phyloP scores from a whole-genome alignment of 2,797 vertebrate genomes.

The Hypotaenidia okinawae region DNA sequence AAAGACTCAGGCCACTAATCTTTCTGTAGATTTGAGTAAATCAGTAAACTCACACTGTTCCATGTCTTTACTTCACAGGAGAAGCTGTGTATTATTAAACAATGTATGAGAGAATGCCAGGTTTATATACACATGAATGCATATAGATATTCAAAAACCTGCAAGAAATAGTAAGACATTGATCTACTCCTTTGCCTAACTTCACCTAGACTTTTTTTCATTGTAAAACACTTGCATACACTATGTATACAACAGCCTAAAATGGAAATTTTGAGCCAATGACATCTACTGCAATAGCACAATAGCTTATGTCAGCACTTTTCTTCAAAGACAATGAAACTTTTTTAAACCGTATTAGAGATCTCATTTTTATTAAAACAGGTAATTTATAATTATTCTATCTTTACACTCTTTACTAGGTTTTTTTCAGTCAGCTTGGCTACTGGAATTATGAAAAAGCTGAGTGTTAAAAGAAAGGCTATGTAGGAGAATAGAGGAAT shows the following conservation, averaged over 20 bases:
- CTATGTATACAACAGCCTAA: not conserved
- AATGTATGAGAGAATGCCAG: not conserved
- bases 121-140: not conserved
- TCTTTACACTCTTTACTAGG: not conserved
- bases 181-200: not conserved
- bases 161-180: not conserved
- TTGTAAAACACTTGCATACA: not conserved
- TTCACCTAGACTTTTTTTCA: not conserved
- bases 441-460: not conserved
- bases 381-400: not conserved
- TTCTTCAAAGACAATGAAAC: not conserved
- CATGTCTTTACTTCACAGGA: not conserved
- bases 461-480: not conserved
- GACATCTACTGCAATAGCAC: not conserved
- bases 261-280: not conserved
- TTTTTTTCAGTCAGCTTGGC: not conserved
- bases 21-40: constrained; percentile 6
- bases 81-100: not conserved
- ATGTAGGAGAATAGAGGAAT: not conserved
- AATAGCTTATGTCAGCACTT: not conserved
- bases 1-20: not conserved
- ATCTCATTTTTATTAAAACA: not conserved
- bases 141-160: not conserved
- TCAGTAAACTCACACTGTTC: not conserved
- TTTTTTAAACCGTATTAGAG: not conserved